Conservation (phyloP, 1,140 invertebrate species). For the Megalopta genalis region DNA sequence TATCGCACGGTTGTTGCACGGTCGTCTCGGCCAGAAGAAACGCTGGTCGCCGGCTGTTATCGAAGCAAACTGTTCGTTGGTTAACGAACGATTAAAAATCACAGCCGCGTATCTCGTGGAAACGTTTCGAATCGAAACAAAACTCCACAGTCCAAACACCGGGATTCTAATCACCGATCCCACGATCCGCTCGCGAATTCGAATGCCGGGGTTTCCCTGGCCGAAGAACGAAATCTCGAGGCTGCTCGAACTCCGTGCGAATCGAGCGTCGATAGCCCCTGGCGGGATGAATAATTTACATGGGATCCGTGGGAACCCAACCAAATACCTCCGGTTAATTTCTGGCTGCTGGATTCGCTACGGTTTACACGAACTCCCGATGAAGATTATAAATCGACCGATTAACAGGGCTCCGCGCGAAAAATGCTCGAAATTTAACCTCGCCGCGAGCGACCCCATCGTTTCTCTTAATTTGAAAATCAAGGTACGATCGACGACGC, state of each 20-base stretch:
- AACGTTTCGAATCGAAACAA: slow-evolving; percentile 20
- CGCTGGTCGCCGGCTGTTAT: no score
- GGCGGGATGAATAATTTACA: slow-evolving; percentile 61
- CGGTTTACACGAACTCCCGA: slow-evolving; percentile 25
- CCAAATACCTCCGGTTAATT: slow-evolving; percentile 56
- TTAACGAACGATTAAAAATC: background rate
- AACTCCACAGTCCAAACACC: slow-evolving; percentile 31
- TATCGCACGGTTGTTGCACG: no score
- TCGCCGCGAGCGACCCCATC: no score
- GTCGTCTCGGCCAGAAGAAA: no score
- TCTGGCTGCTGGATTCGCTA: slow-evolving; percentile 40
- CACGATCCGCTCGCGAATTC: slow-evolving; percentile 45
- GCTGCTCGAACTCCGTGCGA: slow-evolving; percentile 57
- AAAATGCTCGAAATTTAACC: no score
- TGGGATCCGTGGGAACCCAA: slow-evolving; percentile 45
- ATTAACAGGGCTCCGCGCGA: no score
- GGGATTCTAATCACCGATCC: slow-evolving; percentile 42
- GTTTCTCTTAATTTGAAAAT: no score
- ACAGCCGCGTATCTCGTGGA: background rate
- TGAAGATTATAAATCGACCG: slow-evolving; percentile 1
- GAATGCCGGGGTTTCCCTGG: slow-evolving; percentile 42
- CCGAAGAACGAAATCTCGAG: slow-evolving; percentile 55
- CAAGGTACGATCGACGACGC: no score
- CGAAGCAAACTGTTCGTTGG: no score
- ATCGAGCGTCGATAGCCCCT: slow-evolving; percentile 56